phyloP scores from a whole-genome alignment of 2,888 invertebrate genomes.

The Heliconius charithonia region DNA sequence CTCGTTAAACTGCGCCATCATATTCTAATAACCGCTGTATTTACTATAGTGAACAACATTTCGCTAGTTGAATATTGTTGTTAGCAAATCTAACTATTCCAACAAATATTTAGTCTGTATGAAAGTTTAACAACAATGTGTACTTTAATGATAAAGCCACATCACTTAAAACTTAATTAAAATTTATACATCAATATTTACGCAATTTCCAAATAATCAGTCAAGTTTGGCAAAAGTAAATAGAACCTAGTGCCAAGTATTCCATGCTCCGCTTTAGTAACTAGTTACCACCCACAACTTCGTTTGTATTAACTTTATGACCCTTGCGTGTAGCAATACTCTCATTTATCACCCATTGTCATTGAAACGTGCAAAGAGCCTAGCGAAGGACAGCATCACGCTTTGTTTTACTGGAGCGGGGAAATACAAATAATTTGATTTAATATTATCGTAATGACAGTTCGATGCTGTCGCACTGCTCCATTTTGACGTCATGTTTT shows the following conservation, averaged over 20 bases:
- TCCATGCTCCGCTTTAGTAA: too few relatives aligned
- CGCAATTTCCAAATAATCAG: not conserved
- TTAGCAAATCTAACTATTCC: not conserved
- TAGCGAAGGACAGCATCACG: not conserved
- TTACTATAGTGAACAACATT: not conserved
- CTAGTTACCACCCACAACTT: not conserved
- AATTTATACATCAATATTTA: not conserved
- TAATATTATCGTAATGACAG: not conserved
- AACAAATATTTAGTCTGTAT: conserved; percentile 1
- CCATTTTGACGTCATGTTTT: too few relatives aligned
- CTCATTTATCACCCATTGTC: not conserved
- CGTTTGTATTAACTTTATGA: not conserved
- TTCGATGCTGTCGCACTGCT: too few relatives aligned
- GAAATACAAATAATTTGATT: not conserved
- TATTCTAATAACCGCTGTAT: conserved; percentile 12
- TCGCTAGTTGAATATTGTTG: not conserved
- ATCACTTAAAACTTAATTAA: not conserved
- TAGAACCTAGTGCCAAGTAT: too few relatives aligned
- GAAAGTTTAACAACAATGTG: not conserved
- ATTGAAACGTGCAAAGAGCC: not conserved
- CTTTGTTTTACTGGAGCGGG: not conserved
- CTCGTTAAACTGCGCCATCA: conserved; percentile 4
- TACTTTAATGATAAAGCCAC: not conserved
- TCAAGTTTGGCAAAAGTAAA: too few relatives aligned
- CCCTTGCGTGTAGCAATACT: not conserved